Evolutionary conservation across 2,888 invertebrate genomes (phyloP).

Genomic region (Trissolcus japonicus): DNA sequence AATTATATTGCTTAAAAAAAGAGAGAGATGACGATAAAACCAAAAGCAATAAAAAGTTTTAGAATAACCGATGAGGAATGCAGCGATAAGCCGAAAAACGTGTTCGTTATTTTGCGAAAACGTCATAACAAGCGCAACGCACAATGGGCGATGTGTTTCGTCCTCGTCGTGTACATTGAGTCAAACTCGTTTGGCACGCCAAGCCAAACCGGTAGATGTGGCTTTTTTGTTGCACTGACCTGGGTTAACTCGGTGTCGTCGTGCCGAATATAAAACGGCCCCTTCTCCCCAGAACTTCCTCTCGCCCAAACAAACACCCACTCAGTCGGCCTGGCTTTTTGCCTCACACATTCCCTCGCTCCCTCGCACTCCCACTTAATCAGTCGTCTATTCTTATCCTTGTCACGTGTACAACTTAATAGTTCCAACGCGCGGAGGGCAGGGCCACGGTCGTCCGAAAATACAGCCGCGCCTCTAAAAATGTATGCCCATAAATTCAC

Average conservation of each 20-base stretch:
- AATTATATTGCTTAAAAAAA: too few relatives aligned
- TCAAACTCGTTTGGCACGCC: slow-evolving; percentile 54
- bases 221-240: slow-evolving; percentile 71
- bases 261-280: slow-evolving; percentile 73
- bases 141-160: slow-evolving; percentile 22
- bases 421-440: slow-evolving; percentile 65
- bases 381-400: slow-evolving; percentile 9
- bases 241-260: slow-evolving; percentile 71
- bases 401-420: slow-evolving; percentile 30
- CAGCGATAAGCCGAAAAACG: slow-evolving; percentile 22
- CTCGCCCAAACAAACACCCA: slow-evolving; percentile 59
- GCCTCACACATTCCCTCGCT: slow-evolving; percentile 28
- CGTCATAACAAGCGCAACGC: slow-evolving; percentile 28
- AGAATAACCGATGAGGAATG: background rate
- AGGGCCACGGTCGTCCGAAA: slow-evolving; percentile 75
- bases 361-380: slow-evolving; percentile 8
- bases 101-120: slow-evolving; percentile 37
- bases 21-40: background rate
- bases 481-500: slow-evolving; percentile 50
- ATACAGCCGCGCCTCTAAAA: slow-evolving; percentile 65
- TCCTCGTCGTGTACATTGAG: slow-evolving; percentile 35
- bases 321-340: slow-evolving; percentile 48
- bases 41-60: background rate
- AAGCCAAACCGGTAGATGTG: slow-evolving; percentile 57
- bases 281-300: slow-evolving; percentile 60